Evolutionary conservation across 2,797 vertebrate species (phyloP).

Genomic region (Ceyx erithaca): DNA sequence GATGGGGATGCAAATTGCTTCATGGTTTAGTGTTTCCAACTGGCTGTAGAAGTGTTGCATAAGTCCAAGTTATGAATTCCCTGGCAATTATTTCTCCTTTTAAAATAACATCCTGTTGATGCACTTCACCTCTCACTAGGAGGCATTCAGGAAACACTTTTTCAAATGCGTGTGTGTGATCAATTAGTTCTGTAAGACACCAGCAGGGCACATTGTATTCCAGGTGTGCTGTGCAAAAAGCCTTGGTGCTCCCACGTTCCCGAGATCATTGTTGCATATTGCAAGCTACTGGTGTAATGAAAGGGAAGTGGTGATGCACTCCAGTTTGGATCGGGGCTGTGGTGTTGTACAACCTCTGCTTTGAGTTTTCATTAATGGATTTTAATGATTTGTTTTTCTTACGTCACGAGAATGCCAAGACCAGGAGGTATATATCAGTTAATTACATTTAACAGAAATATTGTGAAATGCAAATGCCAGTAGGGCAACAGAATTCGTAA

Average conservation of each 20-base stretch:
- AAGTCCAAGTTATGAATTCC: constrained; percentile 61
- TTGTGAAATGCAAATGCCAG: neutral
- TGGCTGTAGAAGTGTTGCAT: constrained; percentile 38
- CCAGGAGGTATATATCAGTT: neutral
- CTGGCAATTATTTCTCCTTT: constrained; percentile 55
- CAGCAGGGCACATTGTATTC: neutral
- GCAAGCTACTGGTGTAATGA: neutral
- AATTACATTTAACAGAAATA: neutral
- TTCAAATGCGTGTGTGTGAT: neutral
- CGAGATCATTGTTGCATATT: neutral
- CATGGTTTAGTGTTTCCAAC: constrained; percentile 25
- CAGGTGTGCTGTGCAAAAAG: neutral
- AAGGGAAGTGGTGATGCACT: neutral
- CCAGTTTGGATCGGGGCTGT: neutral
- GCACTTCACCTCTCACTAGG: constrained; percentile 38
- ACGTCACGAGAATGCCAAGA: neutral
- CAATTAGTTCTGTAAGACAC: neutral
- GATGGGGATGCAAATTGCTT: constrained; percentile 29
- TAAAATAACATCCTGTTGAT: constrained; percentile 60
- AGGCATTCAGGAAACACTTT: constrained; percentile 26
- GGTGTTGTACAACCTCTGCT: neutral
- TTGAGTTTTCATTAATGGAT: neutral
- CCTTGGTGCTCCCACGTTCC: neutral
- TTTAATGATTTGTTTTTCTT: neutral
- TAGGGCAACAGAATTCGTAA: neutral